Evolutionary conservation across 1,140 invertebrate genomes (phyloP), one percentile per base, ranked within the genome.

Genomic region (Drosophila yakuba): DNA sequence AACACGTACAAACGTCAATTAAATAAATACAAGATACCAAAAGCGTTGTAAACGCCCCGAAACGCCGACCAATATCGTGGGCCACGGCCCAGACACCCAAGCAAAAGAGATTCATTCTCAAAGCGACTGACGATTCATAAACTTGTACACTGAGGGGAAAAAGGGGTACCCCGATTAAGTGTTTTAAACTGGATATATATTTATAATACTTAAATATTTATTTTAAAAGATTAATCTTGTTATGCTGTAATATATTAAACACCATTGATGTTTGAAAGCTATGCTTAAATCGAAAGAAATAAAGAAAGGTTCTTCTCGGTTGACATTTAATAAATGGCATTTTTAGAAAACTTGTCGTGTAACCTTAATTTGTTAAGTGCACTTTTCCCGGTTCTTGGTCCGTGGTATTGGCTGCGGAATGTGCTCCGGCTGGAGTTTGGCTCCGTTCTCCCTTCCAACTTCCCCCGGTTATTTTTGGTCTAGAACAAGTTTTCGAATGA

Each of bases 1-100:
- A 86, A 88, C 83, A 86, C 83, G 83, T 86, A 79, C 83, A 83
- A 83, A 86, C 83, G 83, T 86, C 83, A 86, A 86, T 86, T 86
- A 86, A 86, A 83, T 86, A 86, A 86, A 88, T 86, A 86, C 83
- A 86, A 86, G 83, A 86, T 86, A 89, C 83, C 83, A 86, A 71
- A 86, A 86, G 83, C 84, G 83, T 89, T 86, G 83, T 86, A 83
- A 89, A 89, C 83, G 83, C 83, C 83, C 83, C 67, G 63, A 88
- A 82, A 81, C 73, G 57, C 73, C 71, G 57, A 50, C 55, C 55
- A 54, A 44, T 36, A 74, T 73, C 57, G 50, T 73, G 63, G 57
- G 71, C 68, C 73, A 64, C 41, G 39, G 52, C 45, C 57, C 74
- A 76, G 62, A 76, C 61, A 57, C 73, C 48, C 50, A 76, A 76